A percentile compares a stretch with the other conserved stretches of the same genome.
phyloP scores from a whole-genome alignment of 2,113 vertebrate species.

The Sciurus niger region DNA sequence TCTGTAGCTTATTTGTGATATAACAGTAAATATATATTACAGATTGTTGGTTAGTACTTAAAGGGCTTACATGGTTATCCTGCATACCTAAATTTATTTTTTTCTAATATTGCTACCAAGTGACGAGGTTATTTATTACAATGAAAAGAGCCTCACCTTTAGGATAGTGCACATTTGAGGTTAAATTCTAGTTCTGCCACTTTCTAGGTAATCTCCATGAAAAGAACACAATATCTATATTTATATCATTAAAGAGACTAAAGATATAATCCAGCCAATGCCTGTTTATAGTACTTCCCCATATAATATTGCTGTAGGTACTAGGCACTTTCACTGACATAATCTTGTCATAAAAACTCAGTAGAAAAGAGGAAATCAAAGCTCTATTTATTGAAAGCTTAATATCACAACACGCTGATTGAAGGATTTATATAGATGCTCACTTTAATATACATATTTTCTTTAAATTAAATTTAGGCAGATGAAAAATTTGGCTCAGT shows the following conservation, averaged over 20 bases:
- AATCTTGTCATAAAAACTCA: slow-evolving; percentile 23
- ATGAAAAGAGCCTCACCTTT: neutral
- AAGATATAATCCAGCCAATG: neutral
- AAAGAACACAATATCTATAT: neutral
- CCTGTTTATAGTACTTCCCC: neutral
- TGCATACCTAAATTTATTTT: neutral
- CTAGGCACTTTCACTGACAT: neutral
- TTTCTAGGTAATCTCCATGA: neutral
- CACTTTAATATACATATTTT: neutral
- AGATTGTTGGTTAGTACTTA: neutral
- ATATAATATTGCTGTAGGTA: neutral
- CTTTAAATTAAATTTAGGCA: neutral
- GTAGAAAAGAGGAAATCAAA: slow-evolving; percentile 27
- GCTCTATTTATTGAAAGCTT: neutral
- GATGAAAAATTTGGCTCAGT: neutral
- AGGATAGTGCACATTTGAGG: neutral
- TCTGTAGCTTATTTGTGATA: neutral
- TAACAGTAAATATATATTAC: neutral
- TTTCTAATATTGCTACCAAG: neutral
- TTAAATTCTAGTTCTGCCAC: neutral
- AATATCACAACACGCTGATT: neutral
- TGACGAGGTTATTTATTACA: neutral
- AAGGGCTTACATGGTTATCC: neutral
- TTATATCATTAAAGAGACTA: neutral
- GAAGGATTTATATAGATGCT: neutral